phyloP scores from a whole-genome alignment of 1,140 invertebrate species.

The Gonatopus flavifemur region DNA sequence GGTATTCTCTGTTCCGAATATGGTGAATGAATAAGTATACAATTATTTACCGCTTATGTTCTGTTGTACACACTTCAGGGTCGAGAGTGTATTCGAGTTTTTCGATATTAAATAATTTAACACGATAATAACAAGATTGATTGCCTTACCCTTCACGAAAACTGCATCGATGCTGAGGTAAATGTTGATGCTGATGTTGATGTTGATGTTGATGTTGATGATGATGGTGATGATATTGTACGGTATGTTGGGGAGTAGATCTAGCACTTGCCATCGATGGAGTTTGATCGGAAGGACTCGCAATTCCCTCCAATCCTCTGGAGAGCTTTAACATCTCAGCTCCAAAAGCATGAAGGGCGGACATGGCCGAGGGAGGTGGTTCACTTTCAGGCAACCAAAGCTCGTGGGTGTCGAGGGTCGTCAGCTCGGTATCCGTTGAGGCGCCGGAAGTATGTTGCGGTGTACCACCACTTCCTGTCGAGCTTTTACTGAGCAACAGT shows the following conservation, averaged over 20 bases:
- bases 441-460: conserved; percentile 72
- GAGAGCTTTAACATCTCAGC: conserved; percentile 81
- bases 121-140: too few relatives aligned
- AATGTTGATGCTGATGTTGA: conserved; percentile 24
- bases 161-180: conserved; percentile 31
- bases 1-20: too few relatives aligned
- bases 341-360: conserved; percentile 78
- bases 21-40: too few relatives aligned
- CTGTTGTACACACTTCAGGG: too few relatives aligned
- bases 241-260: conserved; percentile 29
- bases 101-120: too few relatives aligned
- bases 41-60: too few relatives aligned
- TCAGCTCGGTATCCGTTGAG: conserved; percentile 79
- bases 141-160: conserved; percentile 43
- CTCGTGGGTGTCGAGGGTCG: conserved; percentile 76
- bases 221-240: conserved; percentile 28
- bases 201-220: conserved; percentile 28
- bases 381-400: conserved; percentile 79
- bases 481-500: conserved; percentile 55
- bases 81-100: too few relatives aligned
- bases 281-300: conserved; percentile 29
- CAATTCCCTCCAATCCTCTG: conserved; percentile 67
- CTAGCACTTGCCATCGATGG: conserved; percentile 15
- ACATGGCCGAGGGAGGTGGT: conserved; percentile 76
- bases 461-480: conserved; percentile 53